Conservation (phyloP, 2,113 vertebrate species). For the Cranoglanis bouderius region DNA sequence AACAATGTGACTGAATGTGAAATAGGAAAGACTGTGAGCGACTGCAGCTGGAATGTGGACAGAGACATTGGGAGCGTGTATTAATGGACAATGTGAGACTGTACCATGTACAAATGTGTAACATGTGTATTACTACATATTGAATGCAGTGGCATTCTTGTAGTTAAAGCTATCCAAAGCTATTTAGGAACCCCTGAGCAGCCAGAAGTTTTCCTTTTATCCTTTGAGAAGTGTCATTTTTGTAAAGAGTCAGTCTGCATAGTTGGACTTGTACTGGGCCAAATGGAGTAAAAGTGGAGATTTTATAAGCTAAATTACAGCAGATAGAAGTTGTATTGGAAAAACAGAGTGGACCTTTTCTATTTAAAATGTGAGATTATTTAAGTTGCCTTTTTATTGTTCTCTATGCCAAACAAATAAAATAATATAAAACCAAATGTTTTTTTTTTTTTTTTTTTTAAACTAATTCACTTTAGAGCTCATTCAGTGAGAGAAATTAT, state of each 20-base stretch:
- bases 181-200: conserved; percentile 10
- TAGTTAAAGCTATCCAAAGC: conserved; percentile 12
- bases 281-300: conserved; percentile 31
- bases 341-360: conserved; percentile 68
- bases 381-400: conserved; percentile 73
- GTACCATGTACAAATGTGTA: conserved; percentile 19
- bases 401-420: conserved; percentile 67
- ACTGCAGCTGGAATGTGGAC: background rate
- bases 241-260: conserved; percentile 4
- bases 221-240: background rate
- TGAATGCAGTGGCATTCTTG: conserved; percentile 44
- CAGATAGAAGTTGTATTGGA: conserved; percentile 49
- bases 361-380: conserved; percentile 78
- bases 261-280: conserved; percentile 21
- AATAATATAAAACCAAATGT: conserved; percentile 48
- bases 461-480: background rate
- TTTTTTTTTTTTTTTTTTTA: background rate
- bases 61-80: conserved; percentile 25
- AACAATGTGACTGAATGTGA: conserved; percentile 1
- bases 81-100: conserved; percentile 32
- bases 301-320: conserved; percentile 50
- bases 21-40: background rate
- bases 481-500: background rate
- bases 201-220: background rate
- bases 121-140: conserved; percentile 21